Evolutionary conservation across 1,140 invertebrate genomes (phyloP), one percentile per base, ranked within the genome.

Genomic region (Dryas iulia): DNA sequence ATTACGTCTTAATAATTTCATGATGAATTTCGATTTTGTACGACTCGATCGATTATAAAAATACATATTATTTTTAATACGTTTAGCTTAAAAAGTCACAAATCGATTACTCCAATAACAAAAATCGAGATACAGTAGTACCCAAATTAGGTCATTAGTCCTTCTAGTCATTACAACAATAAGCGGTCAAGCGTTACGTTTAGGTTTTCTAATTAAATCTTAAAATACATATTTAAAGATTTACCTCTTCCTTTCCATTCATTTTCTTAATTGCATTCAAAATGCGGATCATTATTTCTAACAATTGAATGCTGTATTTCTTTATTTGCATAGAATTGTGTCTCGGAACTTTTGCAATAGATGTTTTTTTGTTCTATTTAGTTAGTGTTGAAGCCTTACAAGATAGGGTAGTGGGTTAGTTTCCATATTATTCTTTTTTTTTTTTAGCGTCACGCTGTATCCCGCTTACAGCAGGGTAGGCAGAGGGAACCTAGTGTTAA

Each of bases 231-330:
- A 47, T 47, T 47, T 47, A 8, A 47, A 47, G 14, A 47, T 21
- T 18, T 18, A 47, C 39, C 39, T 7, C 10, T 21, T 63, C 54
- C 52, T 56, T 30, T 47, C 6, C 30, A 14, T 63, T 62, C 66
- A 26, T 57, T 39, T 59, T 63, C 67, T 63, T 69, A 69, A 69
- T 69, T 69, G 67, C 60, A 69, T 69, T 62, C 54, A 28, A 69
- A 67, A 63, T 25, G 60, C 67, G 26, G 67, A 69, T 69, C 67
- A 69, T 69, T 69, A 69, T 69, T 63, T 62, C 67, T 69, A 69
- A 63, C 67, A 63, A 69, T 69, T 26, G 54, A 25, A 57, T 14
- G 14, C 30, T 33, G 30, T 56, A 63, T 53, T 58, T 26, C 18
- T 54, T 61, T 24, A 26, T 39, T 68, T 56, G 21, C 14, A 10